These are phyloP conservation scores for Neodontobutis hainanensis DNA, from an alignment of 2,113 vertebrate species.

Conservation along the genomic window DNA sequence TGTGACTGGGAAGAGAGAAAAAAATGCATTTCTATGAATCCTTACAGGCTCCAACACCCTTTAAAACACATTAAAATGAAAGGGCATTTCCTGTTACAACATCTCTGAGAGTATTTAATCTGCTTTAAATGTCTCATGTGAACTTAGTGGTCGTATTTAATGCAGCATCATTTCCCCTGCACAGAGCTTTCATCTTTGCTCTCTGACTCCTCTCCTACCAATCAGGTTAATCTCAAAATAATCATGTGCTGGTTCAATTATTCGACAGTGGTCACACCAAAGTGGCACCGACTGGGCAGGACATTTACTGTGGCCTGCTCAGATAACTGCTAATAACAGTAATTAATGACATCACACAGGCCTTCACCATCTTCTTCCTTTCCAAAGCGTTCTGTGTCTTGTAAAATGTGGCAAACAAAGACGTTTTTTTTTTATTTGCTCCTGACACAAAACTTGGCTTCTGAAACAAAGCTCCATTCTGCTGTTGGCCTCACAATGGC, in stretches of 20 bases:
- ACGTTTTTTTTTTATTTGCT: background rate
- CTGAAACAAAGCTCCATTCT: conserved; percentile 42
- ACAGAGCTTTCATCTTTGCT: no score
- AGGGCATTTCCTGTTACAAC: no score
- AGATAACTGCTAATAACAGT: background rate
- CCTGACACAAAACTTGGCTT: conserved; percentile 8
- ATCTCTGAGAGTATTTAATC: no score
- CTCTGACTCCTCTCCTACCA: no score
- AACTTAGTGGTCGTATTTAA: no score
- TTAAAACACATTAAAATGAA: no score
- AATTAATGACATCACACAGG: conserved; percentile 2
- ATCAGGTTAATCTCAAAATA: no score
- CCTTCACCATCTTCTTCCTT: background rate
- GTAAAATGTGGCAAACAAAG: background rate
- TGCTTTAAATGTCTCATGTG: no score
- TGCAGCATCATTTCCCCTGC: no score
- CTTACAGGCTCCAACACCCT: no score
- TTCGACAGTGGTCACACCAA: no score
- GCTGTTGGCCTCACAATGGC: conserved; percentile 21
- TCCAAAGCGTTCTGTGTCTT: background rate
- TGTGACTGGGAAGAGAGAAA: background rate
- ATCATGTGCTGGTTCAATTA: no score
- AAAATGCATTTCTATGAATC: background rate
- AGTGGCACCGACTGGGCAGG: conserved; percentile 21
- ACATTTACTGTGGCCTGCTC: conserved; percentile 18